phyloP scores from a whole-genome alignment of 2,888 invertebrate species.

The Latrodectus hesperus region DNA sequence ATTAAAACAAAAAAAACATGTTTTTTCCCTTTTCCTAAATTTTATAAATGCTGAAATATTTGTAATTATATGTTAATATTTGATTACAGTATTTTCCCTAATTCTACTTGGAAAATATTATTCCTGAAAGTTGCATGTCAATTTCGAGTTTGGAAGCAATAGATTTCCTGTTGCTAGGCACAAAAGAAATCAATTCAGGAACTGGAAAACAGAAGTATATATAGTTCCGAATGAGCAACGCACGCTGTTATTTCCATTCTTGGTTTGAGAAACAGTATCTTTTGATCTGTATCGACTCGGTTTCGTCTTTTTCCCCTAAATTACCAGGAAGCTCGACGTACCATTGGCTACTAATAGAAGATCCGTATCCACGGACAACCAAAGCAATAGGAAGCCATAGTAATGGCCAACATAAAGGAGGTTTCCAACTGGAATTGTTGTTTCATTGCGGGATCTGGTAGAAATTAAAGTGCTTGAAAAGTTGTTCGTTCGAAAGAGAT shows the following conservation, averaged over 20 bases:
- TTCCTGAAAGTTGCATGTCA: too few relatives aligned
- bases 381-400: conserved; percentile 40
- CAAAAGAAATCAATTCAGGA: too few relatives aligned
- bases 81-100: too few relatives aligned
- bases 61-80: too few relatives aligned
- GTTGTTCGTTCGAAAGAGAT: not conserved
- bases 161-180: too few relatives aligned
- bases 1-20: too few relatives aligned
- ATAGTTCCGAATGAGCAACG: too few relatives aligned
- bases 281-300: not conserved
- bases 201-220: too few relatives aligned
- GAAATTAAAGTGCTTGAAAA: not conserved
- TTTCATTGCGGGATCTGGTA: conserved; percentile 2
- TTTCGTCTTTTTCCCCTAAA: not conserved
- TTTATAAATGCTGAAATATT: too few relatives aligned
- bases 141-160: too few relatives aligned
- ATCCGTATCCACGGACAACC: conserved; percentile 47
- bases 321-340: not conserved
- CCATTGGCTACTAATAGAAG: conserved; percentile 4
- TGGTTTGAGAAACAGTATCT: not conserved
- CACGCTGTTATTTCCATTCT: not conserved
- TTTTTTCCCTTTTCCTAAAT: too few relatives aligned
- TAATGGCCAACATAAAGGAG: conserved; percentile 41
- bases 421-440: conserved; percentile 30
- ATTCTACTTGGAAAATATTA: too few relatives aligned